Evolutionary conservation across 1,140 invertebrate genomes (phyloP), one percentile per base, ranked within the genome.

Genomic region (Dufourea novaeangliae): DNA sequence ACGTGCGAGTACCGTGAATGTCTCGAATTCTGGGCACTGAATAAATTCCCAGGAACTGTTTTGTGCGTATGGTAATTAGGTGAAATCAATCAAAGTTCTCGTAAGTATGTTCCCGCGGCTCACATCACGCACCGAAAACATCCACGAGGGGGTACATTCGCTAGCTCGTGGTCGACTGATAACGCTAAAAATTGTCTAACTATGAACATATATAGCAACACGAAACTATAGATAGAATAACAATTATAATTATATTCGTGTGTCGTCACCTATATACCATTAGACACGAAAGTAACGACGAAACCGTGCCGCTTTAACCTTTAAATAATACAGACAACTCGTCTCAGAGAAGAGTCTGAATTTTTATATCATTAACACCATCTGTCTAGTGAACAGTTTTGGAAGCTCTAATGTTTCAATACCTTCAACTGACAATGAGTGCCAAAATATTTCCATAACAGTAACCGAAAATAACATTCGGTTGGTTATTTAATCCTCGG

Each of bases 41-140:
- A 20, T 52, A 17, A 61, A 50, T 34, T 44, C 56, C 52, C 39
- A 59, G 73, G 73, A 69, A 69, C 64, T 69, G 66, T 29, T 76
- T n/a, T 76, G 73, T 71, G 68, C 75, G 67, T 70, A 34, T 77
- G 75, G 75, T 71, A 77, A 77, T 34, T 61, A 77, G 56, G 56
- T 68, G 37, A 39, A 34, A 39, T 57, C 37, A 62, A 62, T 62
- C 59, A 22, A 62, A 25, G 17, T 62, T 66, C 41, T n/a, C 27
- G 44, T 66, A 66, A 66, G 63, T 46, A 66, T 25, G 63, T 66
- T 50, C n/a, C 29, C 20, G 25, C 25, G 41, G 17, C 34, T 69
- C 4, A 34, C 56, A 10, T 54, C 52, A 29, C 22, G 37, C 29
- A 44, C 8, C 57, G 14, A n/a, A 41, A 52, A 39, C 62, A 61